Evolutionary conservation across 1,140 invertebrate species (phyloP).

Genomic region (Zaprionus camerounensis): DNA sequence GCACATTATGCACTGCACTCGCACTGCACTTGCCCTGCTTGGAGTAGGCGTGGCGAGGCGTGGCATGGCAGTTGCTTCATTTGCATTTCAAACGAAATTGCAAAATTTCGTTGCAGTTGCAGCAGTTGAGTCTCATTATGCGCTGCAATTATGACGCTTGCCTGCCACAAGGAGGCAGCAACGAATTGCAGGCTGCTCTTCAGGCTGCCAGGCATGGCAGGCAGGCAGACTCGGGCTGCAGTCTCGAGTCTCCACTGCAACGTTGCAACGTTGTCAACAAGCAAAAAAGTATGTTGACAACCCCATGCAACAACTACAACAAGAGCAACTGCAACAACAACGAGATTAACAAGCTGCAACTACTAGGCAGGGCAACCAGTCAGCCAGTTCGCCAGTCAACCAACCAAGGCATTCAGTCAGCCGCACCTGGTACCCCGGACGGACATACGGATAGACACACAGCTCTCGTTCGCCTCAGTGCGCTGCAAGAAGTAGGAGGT

Average conservation of each 20-base stretch:
- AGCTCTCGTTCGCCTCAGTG: conserved; percentile 55
- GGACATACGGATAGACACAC: conserved; percentile 15
- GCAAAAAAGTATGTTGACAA: conserved; percentile 75
- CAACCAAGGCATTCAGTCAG: conserved; percentile 36
- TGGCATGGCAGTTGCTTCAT: conserved; percentile 67
- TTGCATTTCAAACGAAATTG: conserved; percentile 76
- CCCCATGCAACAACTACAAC: conserved; percentile 31
- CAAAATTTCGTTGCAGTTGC: conserved; percentile 32
- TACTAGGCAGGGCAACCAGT: conserved; percentile 72
- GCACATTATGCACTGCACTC: conserved; percentile 63
- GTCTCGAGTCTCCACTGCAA: conserved; percentile 4
- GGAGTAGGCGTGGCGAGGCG: conserved; percentile 36
- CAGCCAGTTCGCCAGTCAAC: conserved; percentile 52
- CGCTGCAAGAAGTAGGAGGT: conserved; percentile 32
- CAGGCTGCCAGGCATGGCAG: conserved; percentile 23
- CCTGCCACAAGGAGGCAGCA: conserved; percentile 65
- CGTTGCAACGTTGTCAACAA: conserved; percentile 56
- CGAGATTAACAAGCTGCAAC: conserved; percentile 76
- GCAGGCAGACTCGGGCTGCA: conserved; percentile 44
- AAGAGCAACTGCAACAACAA: conserved; percentile 46
- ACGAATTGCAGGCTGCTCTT: conserved; percentile 62
- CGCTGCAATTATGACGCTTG: conserved; percentile 73
- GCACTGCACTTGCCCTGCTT: conserved; percentile 27
- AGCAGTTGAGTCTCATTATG: conserved; percentile 60
- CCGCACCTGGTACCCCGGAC: conserved; percentile 36